Percentiles rank a stretch among this genome's conserved stretches.
phyloP scores from a whole-genome alignment of 2,797 vertebrate genomes.

The Acrossocheilus fasciatus region DNA sequence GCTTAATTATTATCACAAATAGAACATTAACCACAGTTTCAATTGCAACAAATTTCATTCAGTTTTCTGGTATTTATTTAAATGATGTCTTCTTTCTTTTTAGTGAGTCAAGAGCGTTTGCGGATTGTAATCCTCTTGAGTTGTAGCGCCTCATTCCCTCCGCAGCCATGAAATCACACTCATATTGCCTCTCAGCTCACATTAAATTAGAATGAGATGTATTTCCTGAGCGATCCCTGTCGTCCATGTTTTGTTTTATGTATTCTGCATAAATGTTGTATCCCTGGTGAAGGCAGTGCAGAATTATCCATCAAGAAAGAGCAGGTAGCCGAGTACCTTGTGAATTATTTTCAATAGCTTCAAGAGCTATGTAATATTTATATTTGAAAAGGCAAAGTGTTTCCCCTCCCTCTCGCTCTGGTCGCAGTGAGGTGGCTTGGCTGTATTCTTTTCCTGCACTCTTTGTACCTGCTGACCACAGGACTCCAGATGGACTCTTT shows the following conservation, averaged over 20 bases:
- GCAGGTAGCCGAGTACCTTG: slow-evolving; percentile 35
- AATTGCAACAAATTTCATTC: slow-evolving; percentile 75
- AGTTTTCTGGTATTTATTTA: slow-evolving; percentile 76
- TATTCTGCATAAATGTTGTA: slow-evolving; percentile 54
- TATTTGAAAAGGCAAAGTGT: slow-evolving; percentile 64
- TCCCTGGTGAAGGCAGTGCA: slow-evolving; percentile 48
- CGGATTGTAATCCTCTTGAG: slow-evolving; percentile 71
- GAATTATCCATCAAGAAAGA: slow-evolving; percentile 54
- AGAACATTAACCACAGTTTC: slow-evolving; percentile 71
- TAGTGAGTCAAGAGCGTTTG: slow-evolving; percentile 75
- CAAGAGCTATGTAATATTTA: slow-evolving; percentile 61
- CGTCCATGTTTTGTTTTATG: slow-evolving; percentile 48
- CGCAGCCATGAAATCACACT: slow-evolving; percentile 72
- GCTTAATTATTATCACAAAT: slow-evolving; percentile 66
- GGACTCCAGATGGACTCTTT: slow-evolving; percentile 53
- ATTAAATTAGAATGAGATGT: slow-evolving; percentile 56
- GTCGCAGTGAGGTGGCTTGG: slow-evolving; percentile 56
- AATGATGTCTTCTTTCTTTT: slow-evolving; percentile 70
- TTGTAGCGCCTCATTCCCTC: slow-evolving; percentile 69
- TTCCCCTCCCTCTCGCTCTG: slow-evolving; percentile 48
- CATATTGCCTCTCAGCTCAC: slow-evolving; percentile 61
- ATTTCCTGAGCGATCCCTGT: slow-evolving; percentile 32
- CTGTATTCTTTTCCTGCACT: slow-evolving; percentile 45
- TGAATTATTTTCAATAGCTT: slow-evolving; percentile 52
- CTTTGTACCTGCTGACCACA: slow-evolving; percentile 61